phyloP scores from a whole-genome alignment of 2,888 invertebrate species.

The Pristionchus arcanus region DNA sequence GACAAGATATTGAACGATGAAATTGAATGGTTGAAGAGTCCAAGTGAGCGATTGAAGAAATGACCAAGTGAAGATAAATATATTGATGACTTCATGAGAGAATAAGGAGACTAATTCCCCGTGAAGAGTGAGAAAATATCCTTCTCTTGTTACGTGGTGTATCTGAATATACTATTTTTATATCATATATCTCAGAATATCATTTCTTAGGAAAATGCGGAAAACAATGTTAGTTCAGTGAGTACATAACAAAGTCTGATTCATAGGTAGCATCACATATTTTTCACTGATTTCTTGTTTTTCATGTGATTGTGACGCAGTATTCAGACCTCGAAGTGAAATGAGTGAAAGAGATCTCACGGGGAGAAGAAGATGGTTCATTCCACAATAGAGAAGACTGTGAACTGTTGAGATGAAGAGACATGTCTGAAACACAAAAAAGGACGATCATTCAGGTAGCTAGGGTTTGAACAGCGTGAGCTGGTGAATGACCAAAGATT shows the following conservation, averaged over 20 bases:
- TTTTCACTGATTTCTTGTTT: no score
- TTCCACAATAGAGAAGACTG: neutral
- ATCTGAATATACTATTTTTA: neutral
- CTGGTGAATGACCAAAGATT: no score
- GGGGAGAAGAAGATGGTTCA: neutral
- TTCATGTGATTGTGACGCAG: no score
- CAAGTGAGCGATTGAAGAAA: neutral
- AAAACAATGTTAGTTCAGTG: no score
- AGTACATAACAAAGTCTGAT: no score
- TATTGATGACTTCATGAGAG: neutral
- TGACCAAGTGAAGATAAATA: neutral
- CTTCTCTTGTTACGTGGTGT: neutral
- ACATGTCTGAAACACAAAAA: neutral
- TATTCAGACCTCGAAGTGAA: no score
- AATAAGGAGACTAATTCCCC: neutral
- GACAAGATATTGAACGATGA: neutral
- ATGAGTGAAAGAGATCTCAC: neutral
- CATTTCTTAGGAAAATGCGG: no score
- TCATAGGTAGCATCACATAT: no score
- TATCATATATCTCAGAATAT: no score
- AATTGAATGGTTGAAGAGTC: neutral
- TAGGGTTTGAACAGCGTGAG: no score
- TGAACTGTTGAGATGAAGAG: constrained; percentile 1
- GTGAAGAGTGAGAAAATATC: neutral
- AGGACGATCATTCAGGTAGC: neutral